These are phyloP conservation scores for Mustela nigripes DNA, from an alignment of 2,113 vertebrate species.

Conservation along the genomic window DNA sequence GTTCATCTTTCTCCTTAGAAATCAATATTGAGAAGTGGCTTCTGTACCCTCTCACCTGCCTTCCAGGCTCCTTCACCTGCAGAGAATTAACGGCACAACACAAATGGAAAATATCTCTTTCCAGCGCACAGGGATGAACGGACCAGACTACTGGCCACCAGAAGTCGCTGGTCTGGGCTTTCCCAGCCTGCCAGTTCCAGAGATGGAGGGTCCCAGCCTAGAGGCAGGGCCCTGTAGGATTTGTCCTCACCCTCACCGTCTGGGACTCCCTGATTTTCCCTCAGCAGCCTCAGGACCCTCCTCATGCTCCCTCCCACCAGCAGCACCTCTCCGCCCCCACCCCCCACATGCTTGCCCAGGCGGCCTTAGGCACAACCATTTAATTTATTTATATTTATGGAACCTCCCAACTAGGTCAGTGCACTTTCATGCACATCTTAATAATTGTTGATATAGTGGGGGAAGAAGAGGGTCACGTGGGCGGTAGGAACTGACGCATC, in stretches of 20 bases:
- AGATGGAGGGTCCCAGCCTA: not conserved
- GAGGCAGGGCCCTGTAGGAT: not conserved
- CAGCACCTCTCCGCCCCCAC: not conserved
- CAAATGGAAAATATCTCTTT: not conserved
- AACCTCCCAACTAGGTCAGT: conserved; percentile 85
- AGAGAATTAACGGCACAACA: not conserved
- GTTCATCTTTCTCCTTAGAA: not conserved
- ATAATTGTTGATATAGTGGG: conserved; percentile 83
- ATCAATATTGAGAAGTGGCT: not conserved
- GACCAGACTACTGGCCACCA: not conserved
- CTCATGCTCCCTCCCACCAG: conserved; percentile 1
- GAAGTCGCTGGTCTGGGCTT: not conserved
- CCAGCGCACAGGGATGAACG: too few relatives aligned
- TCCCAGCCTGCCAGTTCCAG: not conserved
- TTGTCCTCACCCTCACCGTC: not conserved
- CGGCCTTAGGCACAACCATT: conserved; percentile 54
- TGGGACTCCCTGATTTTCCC: not conserved
- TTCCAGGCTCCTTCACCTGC: not conserved
- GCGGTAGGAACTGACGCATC: not conserved
- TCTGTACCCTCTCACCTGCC: not conserved
- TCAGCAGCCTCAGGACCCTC: not conserved
- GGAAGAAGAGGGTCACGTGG: not conserved
- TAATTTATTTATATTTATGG: conserved; percentile 81
- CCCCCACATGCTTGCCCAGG: not conserved
- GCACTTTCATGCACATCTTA: conserved; percentile 74